These are phyloP conservation scores for Peromyscus melanophrys DNA, from an alignment of 2,797 vertebrate species.

Conservation along the genomic window DNA sequence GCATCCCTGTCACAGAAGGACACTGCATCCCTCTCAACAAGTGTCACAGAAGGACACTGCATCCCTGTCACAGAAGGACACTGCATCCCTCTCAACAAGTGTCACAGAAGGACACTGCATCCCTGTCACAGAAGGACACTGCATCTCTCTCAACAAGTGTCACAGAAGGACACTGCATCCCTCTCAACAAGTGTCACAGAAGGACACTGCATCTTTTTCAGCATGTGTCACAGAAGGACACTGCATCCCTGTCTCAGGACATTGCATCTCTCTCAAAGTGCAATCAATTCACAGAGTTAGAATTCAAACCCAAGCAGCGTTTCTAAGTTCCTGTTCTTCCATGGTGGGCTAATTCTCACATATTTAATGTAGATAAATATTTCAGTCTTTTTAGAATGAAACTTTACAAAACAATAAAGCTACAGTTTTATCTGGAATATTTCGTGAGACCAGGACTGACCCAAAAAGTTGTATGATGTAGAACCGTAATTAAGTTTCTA, in stretches of 20 bases:
- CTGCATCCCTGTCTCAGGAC: neutral
- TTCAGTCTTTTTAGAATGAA: neutral
- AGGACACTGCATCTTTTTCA: too few species aligned
- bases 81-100: too few species aligned
- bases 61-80: too few species aligned
- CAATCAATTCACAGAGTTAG: neutral
- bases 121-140: too few species aligned
- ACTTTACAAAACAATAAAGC: slow-evolving; percentile 13
- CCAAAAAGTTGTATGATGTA: slow-evolving; percentile 8
- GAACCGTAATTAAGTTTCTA: slow-evolving; percentile 26
- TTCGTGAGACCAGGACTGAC: neutral
- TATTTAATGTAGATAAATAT: slow-evolving; percentile 14
- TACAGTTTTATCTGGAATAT: slow-evolving; percentile 22
- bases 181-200: too few species aligned
- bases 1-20: too few species aligned
- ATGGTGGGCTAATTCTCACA: neutral
- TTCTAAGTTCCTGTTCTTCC: neutral
- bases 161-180: too few species aligned
- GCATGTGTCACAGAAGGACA: neutral
- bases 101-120: too few species aligned
- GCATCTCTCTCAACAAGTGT: too few species aligned
- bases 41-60: too few species aligned
- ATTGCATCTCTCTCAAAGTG: neutral
- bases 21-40: too few species aligned
- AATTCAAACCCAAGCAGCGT: neutral